Evolutionary conservation across 2,113 vertebrate species (phyloP), one percentile per base, ranked within the genome.

Genomic region (Percopsis transmontana): DNA sequence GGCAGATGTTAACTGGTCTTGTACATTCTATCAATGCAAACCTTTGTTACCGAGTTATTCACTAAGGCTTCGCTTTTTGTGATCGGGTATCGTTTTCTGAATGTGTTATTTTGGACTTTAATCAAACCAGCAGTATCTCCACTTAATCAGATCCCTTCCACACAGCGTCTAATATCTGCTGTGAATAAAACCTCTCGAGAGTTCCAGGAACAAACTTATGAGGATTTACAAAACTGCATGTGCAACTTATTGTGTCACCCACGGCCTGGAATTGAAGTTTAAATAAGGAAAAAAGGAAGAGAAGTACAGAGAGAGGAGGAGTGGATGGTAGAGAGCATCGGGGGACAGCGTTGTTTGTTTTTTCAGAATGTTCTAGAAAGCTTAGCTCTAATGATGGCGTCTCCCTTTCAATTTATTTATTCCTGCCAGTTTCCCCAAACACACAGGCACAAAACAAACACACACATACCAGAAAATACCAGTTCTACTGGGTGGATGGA

Each of bases 321-420:
- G 61, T 0, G 15, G 38, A 15, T 15, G 40, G 23, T 16, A 14
- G 45, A 1, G 60, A 56, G 50, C 23, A 14, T 21, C 19, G 51
- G 2, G 15, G 13, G 18, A 8, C 20, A 59, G 61, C 41, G 33
- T 57, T 67, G 84, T 91, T 91, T 89, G 77, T 87, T 84, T 87
- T 83, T 70, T 76, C 66, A 47, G 52, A 38, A 72, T 60, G 80
- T 71, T 71, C 72, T 77, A 62, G 77, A 77, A 73, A 59, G 53
- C 48, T 72, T 4, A 13, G 58, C 66, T 58, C 55, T 76, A 77
- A 63, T 39, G 83, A 80, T 52, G 81, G 58, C 72, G 72, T 84
- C 81, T 63, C 74, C 78, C 65, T 50, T 70, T 79, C 76, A 65
- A 73, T 84, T 81, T 84, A 88, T 91, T 90, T 88, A 88, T 88